Conservation (phyloP, 2,888 invertebrate genomes). For the Fragum sueziense region DNA sequence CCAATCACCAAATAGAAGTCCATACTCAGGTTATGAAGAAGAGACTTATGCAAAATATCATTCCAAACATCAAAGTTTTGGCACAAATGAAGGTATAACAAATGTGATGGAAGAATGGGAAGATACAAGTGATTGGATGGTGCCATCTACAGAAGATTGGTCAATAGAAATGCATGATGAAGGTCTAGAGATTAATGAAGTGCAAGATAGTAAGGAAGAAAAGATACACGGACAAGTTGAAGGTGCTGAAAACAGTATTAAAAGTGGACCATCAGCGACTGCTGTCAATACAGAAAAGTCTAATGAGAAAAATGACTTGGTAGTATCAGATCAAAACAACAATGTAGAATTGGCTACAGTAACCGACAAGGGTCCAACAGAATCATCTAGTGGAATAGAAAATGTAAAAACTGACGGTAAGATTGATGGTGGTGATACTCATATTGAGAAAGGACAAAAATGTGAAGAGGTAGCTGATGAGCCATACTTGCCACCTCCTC, state of each 20-base stretch:
- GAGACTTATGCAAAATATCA: not conserved
- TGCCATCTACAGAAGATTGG: not conserved
- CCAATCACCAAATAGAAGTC: not conserved
- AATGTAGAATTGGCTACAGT: not conserved
- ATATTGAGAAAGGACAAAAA: not conserved
- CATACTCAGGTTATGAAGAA: not conserved
- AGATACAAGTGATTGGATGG: not conserved
- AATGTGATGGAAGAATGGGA: not conserved
- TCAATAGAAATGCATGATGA: not conserved
- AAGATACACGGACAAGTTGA: not conserved
- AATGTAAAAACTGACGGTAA: not conserved
- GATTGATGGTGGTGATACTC: not conserved
- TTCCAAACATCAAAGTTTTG: not conserved
- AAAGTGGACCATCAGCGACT: not conserved
- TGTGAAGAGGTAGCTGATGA: not conserved
- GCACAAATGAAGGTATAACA: not conserved
- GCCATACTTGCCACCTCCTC: conserved; percentile 32
- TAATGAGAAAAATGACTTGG: too few relatives aligned
- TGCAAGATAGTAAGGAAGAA: not conserved
- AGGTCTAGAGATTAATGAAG: not conserved
- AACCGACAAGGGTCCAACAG: not conserved
- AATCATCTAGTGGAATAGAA: not conserved
- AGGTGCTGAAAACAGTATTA: not conserved
- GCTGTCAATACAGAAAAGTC: not conserved
- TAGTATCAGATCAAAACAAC: not conserved